Conservation (phyloP, 2,113 vertebrate genomes). For the Cairina moschata region DNA sequence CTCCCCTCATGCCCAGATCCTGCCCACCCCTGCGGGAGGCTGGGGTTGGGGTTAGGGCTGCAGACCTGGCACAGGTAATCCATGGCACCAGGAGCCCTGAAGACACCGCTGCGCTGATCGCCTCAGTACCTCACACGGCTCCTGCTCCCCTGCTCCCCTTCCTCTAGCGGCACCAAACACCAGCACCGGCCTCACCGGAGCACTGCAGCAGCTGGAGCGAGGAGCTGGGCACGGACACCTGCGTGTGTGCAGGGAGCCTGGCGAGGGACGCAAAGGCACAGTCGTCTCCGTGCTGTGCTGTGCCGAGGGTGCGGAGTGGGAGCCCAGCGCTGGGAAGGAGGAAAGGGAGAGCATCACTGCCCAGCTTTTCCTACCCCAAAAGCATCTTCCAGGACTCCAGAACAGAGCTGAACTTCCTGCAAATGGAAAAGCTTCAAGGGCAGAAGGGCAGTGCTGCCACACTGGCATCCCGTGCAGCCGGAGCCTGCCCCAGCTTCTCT, state of each 20-base stretch:
- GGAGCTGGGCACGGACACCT: background rate
- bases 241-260: background rate
- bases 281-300: too few species aligned
- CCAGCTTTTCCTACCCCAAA: background rate
- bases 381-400: background rate
- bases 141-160: too few species aligned
- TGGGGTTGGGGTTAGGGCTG: background rate
- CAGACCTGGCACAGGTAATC: background rate
- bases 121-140: too few species aligned
- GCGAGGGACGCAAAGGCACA: background rate
- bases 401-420: background rate
- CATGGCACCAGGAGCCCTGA: background rate
- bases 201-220: too few species aligned
- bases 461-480: fast-evolving
- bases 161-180: background rate
- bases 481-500: background rate
- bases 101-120: background rate
- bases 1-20: fast-evolving
- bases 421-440: background rate
- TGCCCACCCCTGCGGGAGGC: fast-evolving
- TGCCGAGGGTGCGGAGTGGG: background rate
- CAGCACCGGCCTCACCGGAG: too few species aligned
- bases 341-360: background rate
- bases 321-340: background rate
- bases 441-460: constrained; percentile 17